A percentile compares a stretch with the other conserved stretches of the same genome.
Evolutionary conservation across 1,140 invertebrate genomes (phyloP).

Genomic region (Homalodisca vitripennis): DNA sequence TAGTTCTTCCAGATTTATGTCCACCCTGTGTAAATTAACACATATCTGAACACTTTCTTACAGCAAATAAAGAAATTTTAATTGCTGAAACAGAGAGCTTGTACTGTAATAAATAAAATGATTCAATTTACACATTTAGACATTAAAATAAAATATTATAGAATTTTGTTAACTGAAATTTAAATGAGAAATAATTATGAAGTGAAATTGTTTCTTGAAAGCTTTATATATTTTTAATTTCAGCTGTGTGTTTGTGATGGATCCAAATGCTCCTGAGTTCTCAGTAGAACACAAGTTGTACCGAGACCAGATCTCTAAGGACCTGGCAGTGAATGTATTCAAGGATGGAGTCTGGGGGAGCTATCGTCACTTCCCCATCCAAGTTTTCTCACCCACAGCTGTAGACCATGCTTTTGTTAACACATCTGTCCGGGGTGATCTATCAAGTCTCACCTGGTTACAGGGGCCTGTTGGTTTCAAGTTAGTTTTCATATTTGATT

Average conservation of each 20-base stretch:
- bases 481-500: background rate
- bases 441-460: constrained; percentile 83
- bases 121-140: too few relatives aligned
- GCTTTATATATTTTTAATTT: constrained; percentile 39
- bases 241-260: constrained; percentile 62
- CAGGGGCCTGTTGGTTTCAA: constrained; percentile 56
- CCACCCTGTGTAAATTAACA: too few relatives aligned
- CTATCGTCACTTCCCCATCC: constrained; percentile 66
- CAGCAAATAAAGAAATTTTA: too few relatives aligned
- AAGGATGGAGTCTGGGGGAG: constrained; percentile 75
- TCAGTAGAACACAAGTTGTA: constrained; percentile 63
- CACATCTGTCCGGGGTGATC: constrained; percentile 74
- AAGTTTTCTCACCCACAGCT: constrained; percentile 48
- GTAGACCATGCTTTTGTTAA: constrained; percentile 75
- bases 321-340: constrained; percentile 81
- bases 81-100: too few relatives aligned
- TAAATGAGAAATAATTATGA: too few relatives aligned
- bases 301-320: constrained; percentile 61
- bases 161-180: too few relatives aligned
- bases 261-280: constrained; percentile 63
- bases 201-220: background rate
- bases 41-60: too few relatives aligned
- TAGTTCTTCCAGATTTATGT: too few relatives aligned
- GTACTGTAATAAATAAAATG: too few relatives aligned
- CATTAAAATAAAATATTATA: too few relatives aligned